phyloP scores from a whole-genome alignment of 2,888 invertebrate species.

The Belgica antarctica region DNA sequence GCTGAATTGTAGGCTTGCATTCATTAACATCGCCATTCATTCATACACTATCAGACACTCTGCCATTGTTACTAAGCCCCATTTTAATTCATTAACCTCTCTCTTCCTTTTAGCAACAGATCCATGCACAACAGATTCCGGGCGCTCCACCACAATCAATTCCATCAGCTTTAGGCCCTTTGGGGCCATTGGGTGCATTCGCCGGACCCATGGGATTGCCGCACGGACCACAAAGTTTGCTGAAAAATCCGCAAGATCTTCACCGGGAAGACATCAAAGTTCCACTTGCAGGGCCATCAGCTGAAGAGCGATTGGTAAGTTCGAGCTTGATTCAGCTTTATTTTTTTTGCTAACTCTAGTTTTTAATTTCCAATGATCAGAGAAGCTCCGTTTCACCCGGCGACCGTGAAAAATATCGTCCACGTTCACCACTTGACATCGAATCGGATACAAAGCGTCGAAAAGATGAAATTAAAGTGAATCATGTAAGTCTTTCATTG shows the following conservation, averaged over 20 bases:
- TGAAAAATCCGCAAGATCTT: slow-evolving; percentile 55
- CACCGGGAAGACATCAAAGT: slow-evolving; percentile 55
- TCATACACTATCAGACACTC: too few species aligned
- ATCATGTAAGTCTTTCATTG: slow-evolving; percentile 67
- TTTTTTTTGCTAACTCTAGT: slow-evolving; percentile 44
- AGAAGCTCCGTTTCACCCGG: slow-evolving; percentile 80
- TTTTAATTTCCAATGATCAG: slow-evolving; percentile 59
- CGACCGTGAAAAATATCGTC: slow-evolving; percentile 76
- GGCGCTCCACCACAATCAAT: slow-evolving; percentile 59
- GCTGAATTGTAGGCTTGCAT: neutral
- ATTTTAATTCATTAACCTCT: too few species aligned
- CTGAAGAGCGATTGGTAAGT: slow-evolving; percentile 62
- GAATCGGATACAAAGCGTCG: slow-evolving; percentile 76
- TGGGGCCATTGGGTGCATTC: slow-evolving; percentile 55
- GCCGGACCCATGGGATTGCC: slow-evolving; percentile 49
- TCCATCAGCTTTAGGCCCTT: slow-evolving; percentile 55
- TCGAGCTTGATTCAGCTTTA: slow-evolving; percentile 28
- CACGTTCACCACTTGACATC: slow-evolving; percentile 73
- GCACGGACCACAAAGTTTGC: slow-evolving; percentile 55
- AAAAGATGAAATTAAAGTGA: slow-evolving; percentile 76
- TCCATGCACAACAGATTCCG: slow-evolving; percentile 80
- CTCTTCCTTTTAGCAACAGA: slow-evolving; percentile 70
- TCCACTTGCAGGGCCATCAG: slow-evolving; percentile 58
- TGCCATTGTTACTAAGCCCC: too few species aligned
- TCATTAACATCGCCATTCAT: too few species aligned